Evolutionary conservation across 1,140 invertebrate genomes (phyloP), one percentile per base, ranked within the genome.

Genomic region (Bombus terrestris): DNA sequence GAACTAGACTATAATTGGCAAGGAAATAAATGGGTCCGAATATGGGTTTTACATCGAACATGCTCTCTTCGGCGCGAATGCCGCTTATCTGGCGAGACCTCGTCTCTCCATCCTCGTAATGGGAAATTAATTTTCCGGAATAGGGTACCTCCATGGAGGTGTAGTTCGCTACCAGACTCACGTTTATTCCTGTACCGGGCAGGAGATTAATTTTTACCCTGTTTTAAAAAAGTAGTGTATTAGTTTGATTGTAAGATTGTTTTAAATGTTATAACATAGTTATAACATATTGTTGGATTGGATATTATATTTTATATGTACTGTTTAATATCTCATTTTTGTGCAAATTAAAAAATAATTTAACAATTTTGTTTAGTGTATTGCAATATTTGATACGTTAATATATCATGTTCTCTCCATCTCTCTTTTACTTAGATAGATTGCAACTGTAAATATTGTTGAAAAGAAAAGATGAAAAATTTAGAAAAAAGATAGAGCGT

Each of bases 141-240:
- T 98, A 98, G 22, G 97, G 97, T 3, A 97, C 95, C 85, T 98
- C 97, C 72, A 96, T 95, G 68, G 97, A 96, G 1, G 97, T 97
- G 87, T 97, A 96, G 89, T 97, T 97, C 2, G 96, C 97, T 57
- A 93, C 95, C 6, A 98, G 94, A 2, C 97, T 97, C 1, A 98
- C 97, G 92, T 98, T 98, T 43, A 97, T 96, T 15, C 96, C 97
- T 0, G 97, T 98, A 59, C 97, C 97, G 9, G 97, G 96, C 96
- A 69, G 97, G 92, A 81, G 94, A 94, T 86, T 53, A 53, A 96
- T 95, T 88, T 97, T 95, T n/a, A 97, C 95, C 84, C 95, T 96
- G 86, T 81, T 35, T 13, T 9, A 6, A 43, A n/a, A 35, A 68
- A 25, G 3, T 15, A 32, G 10, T 10, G 8, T 22, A 18, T 68